These are phyloP conservation scores for Tiliacea aurago DNA, from an alignment of 2,888 invertebrate genomes.

Conservation along the genomic window DNA sequence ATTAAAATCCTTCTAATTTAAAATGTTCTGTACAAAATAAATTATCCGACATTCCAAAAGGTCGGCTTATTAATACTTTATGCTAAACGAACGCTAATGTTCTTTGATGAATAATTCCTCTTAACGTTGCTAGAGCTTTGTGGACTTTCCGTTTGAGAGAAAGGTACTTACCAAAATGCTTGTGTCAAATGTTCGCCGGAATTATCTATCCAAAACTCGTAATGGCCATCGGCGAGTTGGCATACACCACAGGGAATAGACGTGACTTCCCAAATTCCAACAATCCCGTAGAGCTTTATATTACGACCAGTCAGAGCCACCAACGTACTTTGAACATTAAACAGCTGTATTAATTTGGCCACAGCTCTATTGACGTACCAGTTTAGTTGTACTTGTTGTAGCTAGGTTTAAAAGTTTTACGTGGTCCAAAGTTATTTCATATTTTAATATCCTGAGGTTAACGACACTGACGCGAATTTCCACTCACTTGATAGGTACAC, in stretches of 20 bases:
- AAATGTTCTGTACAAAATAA: constrained; percentile 24
- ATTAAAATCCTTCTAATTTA: constrained; percentile 18
- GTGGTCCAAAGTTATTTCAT: constrained; percentile 18
- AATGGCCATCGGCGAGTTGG: constrained; percentile 68
- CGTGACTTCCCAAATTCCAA: constrained; percentile 68
- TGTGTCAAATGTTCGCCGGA: constrained; percentile 53
- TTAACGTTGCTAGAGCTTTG: constrained; percentile 47
- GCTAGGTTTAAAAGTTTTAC: constrained; percentile 12
- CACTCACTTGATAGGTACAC: constrained; percentile 4
- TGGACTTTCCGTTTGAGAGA: constrained; percentile 40
- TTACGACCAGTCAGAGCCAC: constrained; percentile 56
- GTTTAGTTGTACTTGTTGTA: constrained; percentile 9
- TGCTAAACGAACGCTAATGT: constrained; percentile 42
- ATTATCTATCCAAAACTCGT: constrained; percentile 67
- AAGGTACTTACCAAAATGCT: constrained; percentile 41
- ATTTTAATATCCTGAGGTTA: constrained; percentile 25
- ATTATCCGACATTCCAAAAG: constrained; percentile 25
- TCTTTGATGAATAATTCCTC: constrained; percentile 57
- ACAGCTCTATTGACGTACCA: constrained; percentile 49
- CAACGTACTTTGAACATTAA: constrained; percentile 66
- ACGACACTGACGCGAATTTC: constrained; percentile 12
- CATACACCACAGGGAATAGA: constrained; percentile 67
- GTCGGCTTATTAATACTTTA: constrained; percentile 50
- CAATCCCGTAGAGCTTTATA: constrained; percentile 65
- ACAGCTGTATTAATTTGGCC: constrained; percentile 65